phyloP scores from a whole-genome alignment of 2,888 invertebrate species.

The Amiota communis region DNA sequence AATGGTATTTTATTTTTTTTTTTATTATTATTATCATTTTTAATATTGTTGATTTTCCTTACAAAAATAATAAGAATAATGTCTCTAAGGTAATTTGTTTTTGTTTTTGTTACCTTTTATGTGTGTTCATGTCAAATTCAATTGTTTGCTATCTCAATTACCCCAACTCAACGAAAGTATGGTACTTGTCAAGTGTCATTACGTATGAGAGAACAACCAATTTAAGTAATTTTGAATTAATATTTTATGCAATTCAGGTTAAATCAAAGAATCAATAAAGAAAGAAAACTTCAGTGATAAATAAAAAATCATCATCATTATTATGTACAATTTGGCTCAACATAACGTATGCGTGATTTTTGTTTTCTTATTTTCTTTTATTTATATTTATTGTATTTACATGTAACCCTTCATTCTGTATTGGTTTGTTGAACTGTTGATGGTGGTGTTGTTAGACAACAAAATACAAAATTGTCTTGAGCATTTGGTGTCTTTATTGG shows the following conservation, averaged over 20 bases:
- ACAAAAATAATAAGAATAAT: neutral
- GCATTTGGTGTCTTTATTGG: neutral
- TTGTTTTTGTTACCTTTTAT: neutral
- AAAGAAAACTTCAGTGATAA: constrained; percentile 4
- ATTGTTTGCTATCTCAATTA: too few relatives aligned
- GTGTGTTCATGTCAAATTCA: neutral
- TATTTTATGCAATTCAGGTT: constrained; percentile 35
- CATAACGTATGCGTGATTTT: constrained; percentile 58
- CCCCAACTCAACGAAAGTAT: too few relatives aligned
- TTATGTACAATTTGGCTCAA: constrained; percentile 32
- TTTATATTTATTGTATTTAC: neutral
- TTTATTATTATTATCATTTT: neutral
- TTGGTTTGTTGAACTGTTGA: neutral
- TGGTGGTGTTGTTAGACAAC: neutral
- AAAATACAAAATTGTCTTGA: too few relatives aligned
- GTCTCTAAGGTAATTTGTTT: too few relatives aligned
- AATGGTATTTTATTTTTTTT: neutral
- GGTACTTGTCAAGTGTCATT: too few relatives aligned
- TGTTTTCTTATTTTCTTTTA: constrained; percentile 37
- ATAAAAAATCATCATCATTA: constrained; percentile 1
- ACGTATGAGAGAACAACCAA: too few relatives aligned
- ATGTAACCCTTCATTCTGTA: neutral
- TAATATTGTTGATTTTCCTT: neutral
- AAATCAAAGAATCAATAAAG: constrained; percentile 46
- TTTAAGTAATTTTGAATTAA: neutral